Evolutionary conservation across 2,797 vertebrate species (phyloP).

Genomic region (Scolopax bukidnonensis): DNA sequence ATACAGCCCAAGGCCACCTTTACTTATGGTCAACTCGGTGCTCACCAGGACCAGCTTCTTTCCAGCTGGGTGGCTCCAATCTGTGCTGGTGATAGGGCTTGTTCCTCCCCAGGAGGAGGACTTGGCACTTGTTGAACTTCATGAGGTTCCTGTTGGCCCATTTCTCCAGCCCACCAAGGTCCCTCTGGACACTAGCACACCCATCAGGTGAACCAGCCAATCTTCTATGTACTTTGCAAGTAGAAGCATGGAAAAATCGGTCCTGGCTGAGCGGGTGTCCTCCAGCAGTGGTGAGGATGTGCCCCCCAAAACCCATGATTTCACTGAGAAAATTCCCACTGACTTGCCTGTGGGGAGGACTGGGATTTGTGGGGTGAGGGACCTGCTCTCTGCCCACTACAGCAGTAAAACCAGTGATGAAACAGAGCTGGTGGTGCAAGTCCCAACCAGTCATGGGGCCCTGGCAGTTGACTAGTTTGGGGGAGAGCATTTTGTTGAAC

Average conservation of each 20-base stretch:
- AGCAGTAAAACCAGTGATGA: rapidly evolving
- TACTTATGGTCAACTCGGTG: neutral
- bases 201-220: neutral
- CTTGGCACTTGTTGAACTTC: neutral
- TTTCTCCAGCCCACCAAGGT: neutral
- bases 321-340: neutral
- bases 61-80: no score
- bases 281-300: rapidly evolving
- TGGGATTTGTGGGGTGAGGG: neutral
- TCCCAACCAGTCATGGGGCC: rapidly evolving
- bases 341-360: neutral
- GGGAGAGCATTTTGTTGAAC: no score
- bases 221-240: neutral
- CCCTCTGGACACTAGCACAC: neutral
- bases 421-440: neutral
- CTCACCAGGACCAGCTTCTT: neutral
- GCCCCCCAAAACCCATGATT: rapidly evolving
- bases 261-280: neutral
- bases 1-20: neutral
- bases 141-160: neutral
- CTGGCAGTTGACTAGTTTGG: neutral
- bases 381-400: neutral
- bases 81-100: neutral
- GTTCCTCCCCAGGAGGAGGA: neutral
- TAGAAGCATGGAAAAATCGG: neutral